Conservation (phyloP, 2,888 invertebrate species). For the Cyrtodaria siliqua region DNA sequence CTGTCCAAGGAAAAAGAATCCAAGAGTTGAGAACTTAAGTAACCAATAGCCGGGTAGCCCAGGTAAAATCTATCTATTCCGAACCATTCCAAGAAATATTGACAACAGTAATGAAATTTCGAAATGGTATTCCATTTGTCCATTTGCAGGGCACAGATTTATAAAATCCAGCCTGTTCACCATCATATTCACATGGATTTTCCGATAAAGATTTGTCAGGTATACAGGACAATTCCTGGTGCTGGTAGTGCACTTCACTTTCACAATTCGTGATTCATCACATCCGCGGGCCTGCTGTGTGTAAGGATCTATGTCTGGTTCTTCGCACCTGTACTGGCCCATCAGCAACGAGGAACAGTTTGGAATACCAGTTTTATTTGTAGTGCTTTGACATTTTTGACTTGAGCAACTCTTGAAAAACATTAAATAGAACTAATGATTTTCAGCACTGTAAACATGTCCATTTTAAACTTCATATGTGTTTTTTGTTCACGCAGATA, state of each 20-base stretch:
- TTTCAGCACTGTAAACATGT: background rate
- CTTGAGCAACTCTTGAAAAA: background rate
- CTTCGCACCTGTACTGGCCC: conserved; percentile 84
- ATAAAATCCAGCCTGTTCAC: conserved; percentile 89
- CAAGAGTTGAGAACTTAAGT: conserved; percentile 97
- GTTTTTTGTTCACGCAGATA: too few species aligned
- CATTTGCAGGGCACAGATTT: conserved; percentile 95
- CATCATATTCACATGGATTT: conserved; percentile 88
- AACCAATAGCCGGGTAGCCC: conserved; percentile 98
- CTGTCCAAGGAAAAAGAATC: conserved; percentile 98
- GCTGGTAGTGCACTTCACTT: conserved; percentile 91
- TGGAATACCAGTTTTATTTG: background rate
- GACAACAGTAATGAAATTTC: conserved; percentile 97
- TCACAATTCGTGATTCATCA: conserved; percentile 91
- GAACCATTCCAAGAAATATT: conserved; percentile 98
- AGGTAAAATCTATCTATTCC: conserved; percentile 98
- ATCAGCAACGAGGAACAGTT: conserved; percentile 69
- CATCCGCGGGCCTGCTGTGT: conserved; percentile 96
- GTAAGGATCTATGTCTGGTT: conserved; percentile 91
- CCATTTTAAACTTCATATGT: too few species aligned
- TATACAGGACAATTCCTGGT: conserved; percentile 92
- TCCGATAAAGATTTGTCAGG: conserved; percentile 39
- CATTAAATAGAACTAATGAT: conserved; percentile 1
- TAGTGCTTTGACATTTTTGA: background rate
- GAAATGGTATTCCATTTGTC: conserved; percentile 98